Conservation (phyloP, 2,888 invertebrate species). For the Nemotelus pantherinus region DNA sequence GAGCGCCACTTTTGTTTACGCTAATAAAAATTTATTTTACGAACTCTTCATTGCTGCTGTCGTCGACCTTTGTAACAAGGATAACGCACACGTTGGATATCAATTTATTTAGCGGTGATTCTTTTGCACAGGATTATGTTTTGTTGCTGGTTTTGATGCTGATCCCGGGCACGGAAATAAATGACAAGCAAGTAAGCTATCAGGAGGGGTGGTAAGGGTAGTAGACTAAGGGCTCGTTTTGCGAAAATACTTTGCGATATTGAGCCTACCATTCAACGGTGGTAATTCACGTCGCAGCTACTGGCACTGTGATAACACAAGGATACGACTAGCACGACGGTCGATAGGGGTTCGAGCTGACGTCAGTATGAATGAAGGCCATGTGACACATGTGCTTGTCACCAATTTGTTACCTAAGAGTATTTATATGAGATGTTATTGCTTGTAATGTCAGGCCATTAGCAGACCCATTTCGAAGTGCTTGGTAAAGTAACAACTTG, state of each 20-base stretch:
- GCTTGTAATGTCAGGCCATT: constrained; percentile 30
- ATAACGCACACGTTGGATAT: constrained; percentile 28
- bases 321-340: neutral
- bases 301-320: neutral
- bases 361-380: neutral
- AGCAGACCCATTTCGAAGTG: neutral
- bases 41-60: constrained; percentile 44
- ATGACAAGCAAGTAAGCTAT: neutral
- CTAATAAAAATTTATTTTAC: constrained; percentile 45
- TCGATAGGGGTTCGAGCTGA: neutral
- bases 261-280: neutral
- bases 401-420: constrained; percentile 31
- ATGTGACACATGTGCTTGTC: constrained; percentile 36
- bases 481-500: too few relatives aligned
- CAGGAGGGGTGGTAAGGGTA: neutral
- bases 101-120: constrained; percentile 42
- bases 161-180: constrained; percentile 30
- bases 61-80: constrained; percentile 43
- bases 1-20: constrained; percentile 43
- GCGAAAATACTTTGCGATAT: neutral
- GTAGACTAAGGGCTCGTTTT: neutral
- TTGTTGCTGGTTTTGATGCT: constrained; percentile 22
- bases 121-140: constrained; percentile 31
- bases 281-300: neutral
- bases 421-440: constrained; percentile 36